A percentile compares a stretch with the other conserved stretches of the same genome.
Conservation (phyloP, 2,888 invertebrate genomes). For the Amphipyra tragopoginis region DNA sequence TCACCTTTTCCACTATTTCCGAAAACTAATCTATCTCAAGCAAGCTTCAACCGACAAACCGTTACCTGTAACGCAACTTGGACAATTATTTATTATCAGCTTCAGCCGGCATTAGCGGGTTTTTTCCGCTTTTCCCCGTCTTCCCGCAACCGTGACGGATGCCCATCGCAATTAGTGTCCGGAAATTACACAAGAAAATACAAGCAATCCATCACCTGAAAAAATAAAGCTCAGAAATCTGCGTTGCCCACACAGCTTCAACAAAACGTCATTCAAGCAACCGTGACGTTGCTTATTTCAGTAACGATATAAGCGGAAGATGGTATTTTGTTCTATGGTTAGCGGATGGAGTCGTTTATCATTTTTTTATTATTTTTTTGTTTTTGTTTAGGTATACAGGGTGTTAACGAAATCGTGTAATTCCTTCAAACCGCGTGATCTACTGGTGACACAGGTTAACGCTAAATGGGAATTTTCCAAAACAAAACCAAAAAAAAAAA, state of each 20-base stretch:
- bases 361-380: slow-evolving; percentile 19
- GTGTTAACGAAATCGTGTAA: no score
- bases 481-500: no score
- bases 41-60: slow-evolving; percentile 20
- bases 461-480: no score
- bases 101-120: slow-evolving; percentile 66
- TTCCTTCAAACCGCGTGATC: no score
- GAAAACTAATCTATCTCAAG: slow-evolving; percentile 34
- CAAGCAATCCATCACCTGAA: slow-evolving; percentile 86
- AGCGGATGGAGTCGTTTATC: slow-evolving; percentile 29
- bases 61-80: slow-evolving; percentile 50
- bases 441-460: no score
- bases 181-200: slow-evolving; percentile 89
- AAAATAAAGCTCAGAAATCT: slow-evolving; percentile 87
- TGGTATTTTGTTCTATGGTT: slow-evolving; percentile 40
- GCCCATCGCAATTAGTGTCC: slow-evolving; percentile 86
- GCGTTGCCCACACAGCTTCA: slow-evolving; percentile 72
- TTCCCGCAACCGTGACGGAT: slow-evolving; percentile 81
- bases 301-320: slow-evolving; percentile 38
- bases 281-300: slow-evolving; percentile 51
- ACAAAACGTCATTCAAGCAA: slow-evolving; percentile 68
- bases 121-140: slow-evolving; percentile 76
- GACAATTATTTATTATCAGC: slow-evolving; percentile 71
- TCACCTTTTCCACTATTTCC: neutral
- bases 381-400: no score